Base-by-base conservation (phyloP, 2,113 vertebrate species). In the Saccopteryx bilineata region DNA sequence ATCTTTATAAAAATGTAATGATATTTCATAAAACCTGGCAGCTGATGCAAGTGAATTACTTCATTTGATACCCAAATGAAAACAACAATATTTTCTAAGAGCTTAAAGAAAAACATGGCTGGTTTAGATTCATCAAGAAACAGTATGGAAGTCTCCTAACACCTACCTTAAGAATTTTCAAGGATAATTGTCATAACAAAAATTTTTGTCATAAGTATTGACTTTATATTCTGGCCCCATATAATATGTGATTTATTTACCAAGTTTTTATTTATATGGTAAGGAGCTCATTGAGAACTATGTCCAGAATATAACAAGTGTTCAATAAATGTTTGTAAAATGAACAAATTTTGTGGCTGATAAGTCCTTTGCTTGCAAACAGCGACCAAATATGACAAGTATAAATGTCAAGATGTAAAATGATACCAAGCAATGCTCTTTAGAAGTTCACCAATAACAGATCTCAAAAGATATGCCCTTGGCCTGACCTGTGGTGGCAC, bases 271-370 rank as follows among this genome's bases (percentile, higher is more conserved):
- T 46, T 74, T 50, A 75, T 33, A 50, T 28, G 31, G 9, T 60
- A 71, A 52, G 76, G 28, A 81, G 17, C 33, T 91, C 24, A 50
- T 6, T 71, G 26, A 71, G 39, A 15, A 81, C 46, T 58, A 65
- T 87, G 3, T 65, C 48, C 48, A 52, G 28, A 60, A 71, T 75
- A 85, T 56, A 79, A 15, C 23, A 74, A 9, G 58, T 68, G 7
- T 84, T 84, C 76, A 80, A 23, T 75, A 87, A 88, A 87, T 39
- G 50, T 68, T 75, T 79, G 7, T 72, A 61, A 96, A 91, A 88
- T 74, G 46, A 91, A 74, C 12, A 87, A 82, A 90, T 58, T 60
- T 7, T 48, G 56, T 31, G 26, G 31, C 3, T 69, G 19, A 46
- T 65, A 6, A 71, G 9, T 17, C 46, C 7, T 75, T n/a, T 76